Conservation (phyloP, 2,113 vertebrate species). For the Montifringilla adamsi region DNA sequence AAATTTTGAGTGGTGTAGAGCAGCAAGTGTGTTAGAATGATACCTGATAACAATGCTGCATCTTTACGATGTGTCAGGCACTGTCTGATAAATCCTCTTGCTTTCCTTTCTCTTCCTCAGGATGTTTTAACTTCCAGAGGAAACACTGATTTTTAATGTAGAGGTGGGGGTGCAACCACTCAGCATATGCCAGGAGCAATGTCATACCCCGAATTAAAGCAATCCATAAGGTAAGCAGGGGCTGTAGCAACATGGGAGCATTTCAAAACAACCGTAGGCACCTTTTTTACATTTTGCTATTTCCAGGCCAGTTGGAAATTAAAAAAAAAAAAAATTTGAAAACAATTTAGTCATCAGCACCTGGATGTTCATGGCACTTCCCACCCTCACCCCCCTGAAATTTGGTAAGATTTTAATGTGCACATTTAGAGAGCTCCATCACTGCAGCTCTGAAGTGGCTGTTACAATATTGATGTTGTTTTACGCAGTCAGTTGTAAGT, state of each 20-base stretch:
- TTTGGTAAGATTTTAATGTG: neutral
- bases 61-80: conserved; percentile 52
- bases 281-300: neutral
- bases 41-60: conserved; percentile 67
- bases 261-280: neutral
- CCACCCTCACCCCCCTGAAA: neutral
- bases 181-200: neutral
- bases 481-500: conserved; percentile 43
- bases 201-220: neutral
- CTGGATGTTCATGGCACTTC: neutral
- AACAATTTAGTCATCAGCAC: conserved; percentile 14
- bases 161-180: neutral
- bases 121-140: conserved; percentile 48
- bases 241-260: neutral
- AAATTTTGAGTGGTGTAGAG: conserved; percentile 62
- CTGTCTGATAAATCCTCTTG: conserved; percentile 52
- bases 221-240: neutral
- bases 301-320: neutral
- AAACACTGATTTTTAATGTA: conserved; percentile 23
- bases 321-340: neutral
- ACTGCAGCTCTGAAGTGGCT: conserved; percentile 27
- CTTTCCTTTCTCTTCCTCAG: conserved; percentile 50
- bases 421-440: neutral
- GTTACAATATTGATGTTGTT: conserved; percentile 49
- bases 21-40: conserved; percentile 55